Evolutionary conservation across 2,797 vertebrate genomes (phyloP), one percentile per base, ranked within the genome.

Genomic region (Threskiornis aethiopicus): DNA sequence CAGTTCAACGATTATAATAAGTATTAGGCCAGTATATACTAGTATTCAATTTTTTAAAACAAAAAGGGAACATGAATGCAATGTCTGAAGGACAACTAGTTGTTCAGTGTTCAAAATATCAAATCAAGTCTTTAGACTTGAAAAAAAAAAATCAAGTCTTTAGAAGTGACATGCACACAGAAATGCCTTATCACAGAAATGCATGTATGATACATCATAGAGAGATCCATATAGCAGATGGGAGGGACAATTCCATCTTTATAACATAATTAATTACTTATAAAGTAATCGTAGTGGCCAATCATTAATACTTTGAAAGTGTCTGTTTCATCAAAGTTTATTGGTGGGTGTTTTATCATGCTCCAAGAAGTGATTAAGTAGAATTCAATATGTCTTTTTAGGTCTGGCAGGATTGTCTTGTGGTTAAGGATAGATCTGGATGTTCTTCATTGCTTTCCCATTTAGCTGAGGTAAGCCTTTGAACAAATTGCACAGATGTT

Each of bases 401-500:
- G 62, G 54, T 91, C 93, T 94, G 71, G 84, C 61, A 90, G 46
- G 42, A 75, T 72, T 73, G 46, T 84, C 69, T 41, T 69, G 72
- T 78, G 57, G 75, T 92, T 95, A 89, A 85, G 22, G 41, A 90
- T 35, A 85, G 59, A 83, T 84, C 90, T 96, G 92, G 58, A 58
- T 93, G 41, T 84, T 97, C 81, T 93, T 85, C 81, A 61, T 65
- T 66, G 65, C 42, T 81, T 95, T 95, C 65, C 54, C 58, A 44
- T 88, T 89, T 85, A 86, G 61, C 64, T 88, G 91, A 94, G 84
- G 59, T 93, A 89, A 93, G 61, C 61, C 91, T 95, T 91, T 92
- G 87, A 94, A 95, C 65, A 88, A 94, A 90, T 88, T 80, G 37
- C 78, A 89, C 89, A 96, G 64, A 85, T 94, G 87, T 91, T 92